phyloP scores from a whole-genome alignment of 2,888 invertebrate species.

The Ecliptopera silaceata region DNA sequence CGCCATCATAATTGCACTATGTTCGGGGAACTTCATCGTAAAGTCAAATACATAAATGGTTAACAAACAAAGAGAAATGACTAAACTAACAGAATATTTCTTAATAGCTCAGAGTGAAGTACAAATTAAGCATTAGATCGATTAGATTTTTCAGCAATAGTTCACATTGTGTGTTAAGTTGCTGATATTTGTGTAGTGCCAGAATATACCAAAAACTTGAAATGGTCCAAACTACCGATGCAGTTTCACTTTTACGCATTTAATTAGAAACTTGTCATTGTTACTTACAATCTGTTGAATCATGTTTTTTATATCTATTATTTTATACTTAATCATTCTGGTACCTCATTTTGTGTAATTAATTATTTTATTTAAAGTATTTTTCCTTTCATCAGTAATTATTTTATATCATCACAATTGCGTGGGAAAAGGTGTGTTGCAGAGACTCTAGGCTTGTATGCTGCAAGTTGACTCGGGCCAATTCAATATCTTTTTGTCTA shows the following conservation, averaged over 20 bases:
- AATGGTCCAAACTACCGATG: conserved; percentile 4
- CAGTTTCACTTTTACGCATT: not conserved
- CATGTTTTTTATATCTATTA: not conserved
- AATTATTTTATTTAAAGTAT: not conserved
- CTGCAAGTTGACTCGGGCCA: no score
- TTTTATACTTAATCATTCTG: conserved; percentile 66
- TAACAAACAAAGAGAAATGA: no score
- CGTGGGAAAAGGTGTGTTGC: conserved; percentile 8
- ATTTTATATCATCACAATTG: not conserved
- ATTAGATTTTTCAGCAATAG: no score
- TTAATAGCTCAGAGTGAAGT: no score
- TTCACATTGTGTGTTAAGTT: no score
- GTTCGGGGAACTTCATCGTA: no score
- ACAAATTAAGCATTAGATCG: no score
- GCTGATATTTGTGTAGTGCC: not conserved
- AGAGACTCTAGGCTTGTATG: no score
- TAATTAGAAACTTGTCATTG: not conserved
- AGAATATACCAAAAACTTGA: not conserved
- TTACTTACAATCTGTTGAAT: not conserved
- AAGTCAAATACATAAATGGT: no score
- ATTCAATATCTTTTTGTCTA: no score
- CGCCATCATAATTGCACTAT: no score
- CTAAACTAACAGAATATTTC: no score
- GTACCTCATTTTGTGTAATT: conserved; percentile 67
- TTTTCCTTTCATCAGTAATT: not conserved